Conservation (phyloP, 2,888 invertebrate genomes). For the Erannis defoliaria region DNA sequence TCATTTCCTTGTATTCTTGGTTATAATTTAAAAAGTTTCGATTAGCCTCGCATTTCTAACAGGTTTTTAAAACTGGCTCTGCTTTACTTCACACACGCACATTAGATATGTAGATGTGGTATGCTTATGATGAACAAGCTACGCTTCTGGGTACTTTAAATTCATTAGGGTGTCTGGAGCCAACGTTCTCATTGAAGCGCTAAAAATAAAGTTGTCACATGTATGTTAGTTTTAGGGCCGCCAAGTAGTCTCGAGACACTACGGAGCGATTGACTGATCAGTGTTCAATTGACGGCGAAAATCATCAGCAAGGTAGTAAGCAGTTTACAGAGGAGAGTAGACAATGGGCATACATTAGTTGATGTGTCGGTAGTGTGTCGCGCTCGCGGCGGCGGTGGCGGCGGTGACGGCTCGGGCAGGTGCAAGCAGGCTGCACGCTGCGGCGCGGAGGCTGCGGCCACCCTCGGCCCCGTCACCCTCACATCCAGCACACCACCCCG, state of each 20-base stretch:
- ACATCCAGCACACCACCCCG: conserved; percentile 56
- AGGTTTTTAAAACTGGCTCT: conserved; percentile 33
- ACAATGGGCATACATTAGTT: conserved; percentile 46
- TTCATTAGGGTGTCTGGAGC: conserved; percentile 20
- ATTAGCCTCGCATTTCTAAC: conserved; percentile 40
- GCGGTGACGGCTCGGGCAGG: conserved; percentile 76
- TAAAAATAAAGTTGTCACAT: conserved; percentile 12
- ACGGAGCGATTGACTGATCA: background rate
- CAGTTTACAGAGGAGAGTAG: conserved; percentile 11
- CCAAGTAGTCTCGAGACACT: conserved; percentile 4
- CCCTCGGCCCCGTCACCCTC: conserved; percentile 67
- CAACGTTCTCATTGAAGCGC: conserved; percentile 11
- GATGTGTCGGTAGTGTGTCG: conserved; percentile 70
- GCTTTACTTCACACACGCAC: conserved; percentile 25
- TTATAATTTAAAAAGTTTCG: conserved; percentile 29
- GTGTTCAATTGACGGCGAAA: background rate
- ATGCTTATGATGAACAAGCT: conserved; percentile 23
- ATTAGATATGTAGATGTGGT: conserved; percentile 16
- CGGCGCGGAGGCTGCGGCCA: conserved; percentile 79
- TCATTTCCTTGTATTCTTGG: conserved; percentile 28
- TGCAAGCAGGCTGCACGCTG: conserved; percentile 83
- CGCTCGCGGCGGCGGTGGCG: conserved; percentile 34
- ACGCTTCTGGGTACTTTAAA: conserved; percentile 19
- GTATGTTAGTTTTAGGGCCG: conserved; percentile 12
- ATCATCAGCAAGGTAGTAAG: background rate